Evolutionary conservation across 92 coral and sea anemone species (phyloP).

Genomic region (Meandrina meandrites): DNA sequence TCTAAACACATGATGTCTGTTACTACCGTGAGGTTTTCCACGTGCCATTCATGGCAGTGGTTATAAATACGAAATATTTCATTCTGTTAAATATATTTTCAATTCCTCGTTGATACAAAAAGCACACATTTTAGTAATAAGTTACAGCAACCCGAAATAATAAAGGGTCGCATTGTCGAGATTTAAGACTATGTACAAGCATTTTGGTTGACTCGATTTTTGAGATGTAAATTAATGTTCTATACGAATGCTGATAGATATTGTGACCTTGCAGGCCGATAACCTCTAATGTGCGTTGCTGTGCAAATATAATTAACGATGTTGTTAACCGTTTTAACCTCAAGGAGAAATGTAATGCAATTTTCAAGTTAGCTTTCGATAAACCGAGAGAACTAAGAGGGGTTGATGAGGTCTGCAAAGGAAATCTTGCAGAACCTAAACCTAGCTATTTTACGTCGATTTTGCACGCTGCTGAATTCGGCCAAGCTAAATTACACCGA

Average conservation of each 20-base stretch:
- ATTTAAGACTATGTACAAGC: slow-evolving; percentile 25
- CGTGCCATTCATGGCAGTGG: slow-evolving; percentile 12
- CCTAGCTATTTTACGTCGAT: background rate
- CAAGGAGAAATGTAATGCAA: background rate
- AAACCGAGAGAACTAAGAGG: background rate
- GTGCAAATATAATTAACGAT: slow-evolving; percentile 13
- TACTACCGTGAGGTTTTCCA: background rate
- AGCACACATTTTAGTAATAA: slow-evolving; percentile 37
- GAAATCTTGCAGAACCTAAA: background rate
- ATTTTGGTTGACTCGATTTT: slow-evolving; percentile 18
- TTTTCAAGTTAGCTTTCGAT: background rate
- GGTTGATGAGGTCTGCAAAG: background rate
- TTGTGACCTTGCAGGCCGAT: slow-evolving; percentile 22
- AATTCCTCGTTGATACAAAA: slow-evolving; percentile 39
- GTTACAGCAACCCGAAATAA: slow-evolving; percentile 12
- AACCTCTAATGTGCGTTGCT: background rate
- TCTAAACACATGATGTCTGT: background rate
- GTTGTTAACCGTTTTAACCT: background rate
- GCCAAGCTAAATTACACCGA: background rate
- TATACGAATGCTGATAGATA: background rate
- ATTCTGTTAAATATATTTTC: slow-evolving; percentile 48
- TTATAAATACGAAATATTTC: slow-evolving; percentile 50
- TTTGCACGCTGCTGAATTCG: background rate
- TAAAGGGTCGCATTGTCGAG: slow-evolving; percentile 10
- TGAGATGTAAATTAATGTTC: slow-evolving; percentile 17